Percentiles rank a stretch among this genome's conserved stretches.
These are phyloP conservation scores for Labeo calbasu DNA, from an alignment of 2,797 vertebrate genomes.

Conservation along the genomic window DNA sequence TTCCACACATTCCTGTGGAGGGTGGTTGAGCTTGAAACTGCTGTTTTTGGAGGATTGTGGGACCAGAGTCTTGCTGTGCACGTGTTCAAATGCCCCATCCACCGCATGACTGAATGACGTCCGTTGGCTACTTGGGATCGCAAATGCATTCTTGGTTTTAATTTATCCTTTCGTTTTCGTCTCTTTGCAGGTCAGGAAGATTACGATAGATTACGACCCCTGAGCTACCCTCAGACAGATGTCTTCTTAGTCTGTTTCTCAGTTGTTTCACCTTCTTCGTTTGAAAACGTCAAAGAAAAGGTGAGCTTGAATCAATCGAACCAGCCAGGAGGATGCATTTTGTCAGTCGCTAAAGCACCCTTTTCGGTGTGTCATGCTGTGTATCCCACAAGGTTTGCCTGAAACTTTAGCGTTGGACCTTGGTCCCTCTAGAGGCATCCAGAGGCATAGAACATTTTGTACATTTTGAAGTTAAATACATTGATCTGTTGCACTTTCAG, in stretches of 20 bases:
- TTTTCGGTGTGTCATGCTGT: not conserved
- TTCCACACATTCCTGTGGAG: conserved; percentile 53
- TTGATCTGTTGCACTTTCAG: not conserved
- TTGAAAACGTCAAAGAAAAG: conserved; percentile 88
- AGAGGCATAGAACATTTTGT: not conserved
- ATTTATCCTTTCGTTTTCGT: not conserved
- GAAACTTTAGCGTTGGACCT: not conserved
- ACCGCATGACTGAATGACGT: not conserved
- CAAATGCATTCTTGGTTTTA: conserved; percentile 6
- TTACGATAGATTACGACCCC: conserved; percentile 83
- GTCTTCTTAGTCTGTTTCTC: conserved; percentile 86
- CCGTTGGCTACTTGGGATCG: not conserved
- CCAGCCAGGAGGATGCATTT: not conserved
- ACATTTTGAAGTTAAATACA: not conserved
- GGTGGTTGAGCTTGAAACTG: conserved; percentile 22
- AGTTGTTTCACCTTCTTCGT: conserved; percentile 83
- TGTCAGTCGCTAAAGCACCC: not conserved
- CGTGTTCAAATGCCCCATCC: not conserved
- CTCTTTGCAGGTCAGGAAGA: conserved; percentile 81
- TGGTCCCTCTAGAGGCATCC: not conserved
- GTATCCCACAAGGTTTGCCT: not conserved
- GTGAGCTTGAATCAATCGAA: conserved; percentile 57
- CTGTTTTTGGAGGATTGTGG: conserved; percentile 27
- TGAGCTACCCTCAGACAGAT: conserved; percentile 85
- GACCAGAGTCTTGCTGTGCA: not conserved